Base-by-base conservation (phyloP, 2,888 invertebrate genomes). In the Xanthorhoe designata region DNA sequence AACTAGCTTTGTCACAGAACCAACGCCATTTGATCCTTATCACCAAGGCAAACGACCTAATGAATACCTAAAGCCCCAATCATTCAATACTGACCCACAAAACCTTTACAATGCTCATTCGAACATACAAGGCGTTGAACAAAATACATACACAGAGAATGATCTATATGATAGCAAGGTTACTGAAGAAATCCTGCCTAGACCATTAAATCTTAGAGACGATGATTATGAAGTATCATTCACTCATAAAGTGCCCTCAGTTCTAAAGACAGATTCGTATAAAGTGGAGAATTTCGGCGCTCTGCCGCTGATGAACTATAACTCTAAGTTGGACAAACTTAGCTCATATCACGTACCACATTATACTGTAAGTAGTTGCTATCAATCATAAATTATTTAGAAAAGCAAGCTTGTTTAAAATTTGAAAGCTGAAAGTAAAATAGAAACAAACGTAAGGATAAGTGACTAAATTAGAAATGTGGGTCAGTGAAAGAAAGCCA, bases 281-380 rank as follows among this genome's bases (percentile, higher is more conserved):
- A 88, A 85, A 75, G 75, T 87, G 55, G 89, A 89, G 70, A 88
- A 80, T 72, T 88, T 92, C 15, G 91, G 90, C 0, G 78, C 86
- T 32, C 71, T 93, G 38, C 93, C 93, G 0, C 69, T 93, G 1
- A 92, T 91, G 91, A 84, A 88, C 54, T 88, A 87, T 72, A 80
- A 87, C 61, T 89, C 91, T 15, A 91, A 92, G 65, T 75, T 88
- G 49, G 83, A 88, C 57, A 81, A 86, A 0, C 88, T 90, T 52
- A 89, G 88, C 70, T 93, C 92, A 0, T 93, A 93, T 68, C 86
- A 83, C 61, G 93, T 92, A 38, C 92, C 93, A 0, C 92, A 93
- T 83, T 93, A 92, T 72, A 87, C 89, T 45, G 93, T 92, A 81
- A 92, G 92, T 92, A 83, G 64, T 17, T 57, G 32, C 7, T 5